Conservation (phyloP, 2,888 invertebrate genomes). For the Amphiduros pacificus region DNA sequence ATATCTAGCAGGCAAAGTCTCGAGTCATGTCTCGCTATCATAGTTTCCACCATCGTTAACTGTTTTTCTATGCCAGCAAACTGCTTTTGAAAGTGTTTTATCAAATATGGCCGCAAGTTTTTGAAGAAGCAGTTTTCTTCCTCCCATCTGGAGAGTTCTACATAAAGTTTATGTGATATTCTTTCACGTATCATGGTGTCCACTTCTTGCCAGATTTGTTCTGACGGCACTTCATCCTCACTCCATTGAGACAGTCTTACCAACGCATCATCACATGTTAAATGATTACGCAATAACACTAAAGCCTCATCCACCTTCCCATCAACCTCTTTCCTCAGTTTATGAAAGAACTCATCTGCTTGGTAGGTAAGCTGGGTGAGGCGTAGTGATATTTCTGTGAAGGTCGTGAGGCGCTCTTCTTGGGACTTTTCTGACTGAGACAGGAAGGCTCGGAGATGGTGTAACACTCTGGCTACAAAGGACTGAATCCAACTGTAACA, state of each 20-base stretch:
- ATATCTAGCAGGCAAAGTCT: constrained; percentile 15
- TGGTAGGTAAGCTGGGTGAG: constrained; percentile 15
- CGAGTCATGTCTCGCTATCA: constrained; percentile 27
- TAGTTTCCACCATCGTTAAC: constrained; percentile 33
- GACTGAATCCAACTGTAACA: constrained; percentile 21
- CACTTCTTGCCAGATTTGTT: constrained; percentile 22
- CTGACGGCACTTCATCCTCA: constrained; percentile 19
- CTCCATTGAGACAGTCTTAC: constrained; percentile 8
- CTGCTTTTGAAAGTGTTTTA: constrained; percentile 29
- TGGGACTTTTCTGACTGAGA: constrained; percentile 22
- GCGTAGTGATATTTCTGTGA: constrained; percentile 17
- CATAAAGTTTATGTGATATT: constrained; percentile 15
- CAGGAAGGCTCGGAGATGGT: constrained; percentile 23
- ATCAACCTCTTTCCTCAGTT: constrained; percentile 19
- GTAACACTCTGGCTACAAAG: constrained; percentile 18
- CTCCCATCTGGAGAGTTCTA: constrained; percentile 33
- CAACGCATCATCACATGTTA: constrained; percentile 15
- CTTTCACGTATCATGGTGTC: constrained; percentile 17
- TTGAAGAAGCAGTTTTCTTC: constrained; percentile 30
- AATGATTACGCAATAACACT: constrained; percentile 11
- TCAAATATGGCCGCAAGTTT: constrained; percentile 29
- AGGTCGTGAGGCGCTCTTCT: constrained; percentile 20
- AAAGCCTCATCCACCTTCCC: constrained; percentile 14
- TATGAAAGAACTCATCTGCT: constrained; percentile 14
- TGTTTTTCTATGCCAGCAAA: constrained; percentile 38